These are phyloP conservation scores for Megalopta genalis DNA, from an alignment of 1,140 invertebrate genomes.

Conservation along the genomic window DNA sequence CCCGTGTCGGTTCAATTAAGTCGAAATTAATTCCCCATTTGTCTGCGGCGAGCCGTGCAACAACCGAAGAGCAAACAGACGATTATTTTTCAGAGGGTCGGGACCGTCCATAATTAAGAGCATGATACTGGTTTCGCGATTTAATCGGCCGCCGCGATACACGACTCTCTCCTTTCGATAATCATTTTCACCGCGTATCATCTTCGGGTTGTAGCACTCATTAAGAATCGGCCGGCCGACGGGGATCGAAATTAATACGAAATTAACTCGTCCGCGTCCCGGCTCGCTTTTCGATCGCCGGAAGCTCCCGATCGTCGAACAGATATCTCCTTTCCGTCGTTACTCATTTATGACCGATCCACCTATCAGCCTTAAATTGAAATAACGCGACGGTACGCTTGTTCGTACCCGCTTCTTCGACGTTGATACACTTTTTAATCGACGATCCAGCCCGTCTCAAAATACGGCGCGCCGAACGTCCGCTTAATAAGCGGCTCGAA, in stretches of 20 bases:
- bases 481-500: no score
- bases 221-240: neutral
- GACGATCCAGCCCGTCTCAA: no score
- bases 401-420: neutral
- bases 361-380: neutral
- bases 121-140: conserved; percentile 6
- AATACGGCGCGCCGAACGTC: no score
- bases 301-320: neutral
- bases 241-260: neutral
- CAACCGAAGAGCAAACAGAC: neutral
- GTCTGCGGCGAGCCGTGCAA: neutral
- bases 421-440: neutral
- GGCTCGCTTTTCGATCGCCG: neutral
- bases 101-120: conserved; percentile 19
- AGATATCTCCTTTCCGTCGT: neutral
- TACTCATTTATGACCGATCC: neutral
- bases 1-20: conserved; percentile 4
- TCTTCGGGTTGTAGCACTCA: neutral
- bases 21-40: conserved; percentile 29
- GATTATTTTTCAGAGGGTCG: neutral
- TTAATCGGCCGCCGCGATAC: conserved; percentile 1
- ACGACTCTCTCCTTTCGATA: neutral
- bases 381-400: neutral
- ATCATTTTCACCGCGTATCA: neutral
- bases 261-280: neutral